Percentiles rank a stretch among this genome's conserved stretches.
These are phyloP conservation scores for Amazona guildingii DNA, from an alignment of 2,113 vertebrate species.

Conservation along the genomic window DNA sequence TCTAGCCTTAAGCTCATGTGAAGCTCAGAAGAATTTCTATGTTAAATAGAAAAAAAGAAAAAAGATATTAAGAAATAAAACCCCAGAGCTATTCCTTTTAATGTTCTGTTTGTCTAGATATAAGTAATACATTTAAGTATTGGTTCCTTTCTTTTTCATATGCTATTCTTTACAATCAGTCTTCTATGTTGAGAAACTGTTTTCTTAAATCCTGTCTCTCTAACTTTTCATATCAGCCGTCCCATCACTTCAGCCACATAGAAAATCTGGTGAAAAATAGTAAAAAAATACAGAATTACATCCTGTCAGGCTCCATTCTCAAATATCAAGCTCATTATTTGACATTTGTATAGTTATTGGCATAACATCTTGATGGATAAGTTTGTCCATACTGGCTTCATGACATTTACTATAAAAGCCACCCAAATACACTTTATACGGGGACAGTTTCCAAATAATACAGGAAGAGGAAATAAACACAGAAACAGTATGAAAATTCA, in stretches of 20 bases:
- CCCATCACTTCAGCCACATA: background rate
- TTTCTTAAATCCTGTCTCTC: background rate
- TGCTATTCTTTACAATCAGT: background rate
- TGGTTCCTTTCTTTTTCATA: background rate
- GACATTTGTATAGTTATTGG: background rate
- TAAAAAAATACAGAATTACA: background rate
- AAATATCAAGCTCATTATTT: background rate
- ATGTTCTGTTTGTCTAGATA: background rate
- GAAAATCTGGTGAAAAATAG: background rate
- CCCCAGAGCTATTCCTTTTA: background rate
- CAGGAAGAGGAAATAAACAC: background rate
- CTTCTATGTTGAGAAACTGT: background rate
- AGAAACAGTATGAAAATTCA: background rate
- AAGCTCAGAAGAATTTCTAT: background rate
- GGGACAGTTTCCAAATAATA: background rate
- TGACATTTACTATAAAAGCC: background rate
- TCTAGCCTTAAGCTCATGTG: background rate
- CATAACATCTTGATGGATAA: background rate
- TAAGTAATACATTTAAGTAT: background rate
- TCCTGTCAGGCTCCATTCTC: background rate
- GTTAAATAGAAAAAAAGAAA: background rate
- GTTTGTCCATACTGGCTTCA: background rate
- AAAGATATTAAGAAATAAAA: background rate
- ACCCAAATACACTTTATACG: background rate
- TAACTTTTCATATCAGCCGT: background rate